Base-by-base conservation (phyloP, 1,140 invertebrate species). In the Saccostrea glomerata region DNA sequence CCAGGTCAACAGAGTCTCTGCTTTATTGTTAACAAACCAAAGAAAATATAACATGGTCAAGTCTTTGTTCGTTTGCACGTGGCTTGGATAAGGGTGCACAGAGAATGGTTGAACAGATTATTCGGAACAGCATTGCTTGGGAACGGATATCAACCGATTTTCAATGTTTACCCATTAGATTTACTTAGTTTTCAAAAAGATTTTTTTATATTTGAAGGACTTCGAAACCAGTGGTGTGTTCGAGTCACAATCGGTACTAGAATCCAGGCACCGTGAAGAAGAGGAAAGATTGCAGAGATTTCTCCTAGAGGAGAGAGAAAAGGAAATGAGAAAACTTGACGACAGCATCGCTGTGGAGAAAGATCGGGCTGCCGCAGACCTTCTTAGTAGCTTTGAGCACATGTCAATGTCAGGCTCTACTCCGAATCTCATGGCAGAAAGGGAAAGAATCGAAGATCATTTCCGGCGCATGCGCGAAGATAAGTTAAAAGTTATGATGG, bases 381-480 rank as follows among this genome's bases (percentile, higher is more conserved):
- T 94, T 1, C 77, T 94, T 23, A 84, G 90, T 7, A 92, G 89
- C 60, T 90, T 93, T 25, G 93, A 94, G 58, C 90, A 92, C 11
- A 89, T 93, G 90, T 89, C 87, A 23, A 66, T 87, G 82, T 86
- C 86, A 20, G 88, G 88, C 56, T 82, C 82, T 85, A 88, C 93
- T 13, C 90, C 91, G 23, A 93, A 92, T 83, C 89, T 94, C 40
- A 87, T 93, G 85, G 89, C 90, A 7, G 94, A 94, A 86, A 86
- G 92, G 36, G 92, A 94, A 36, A 86, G 93, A 23, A 93, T 94
- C 82, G 93, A 94, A 66, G 94, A 94, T 2, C 94, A 94, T 82
- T 94, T 94, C 86, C 89, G 90, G 66, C 90, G 90, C 9, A 86
- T 90, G 66, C 89, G 92, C 23, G 93, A 94, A n/a, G 94, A 94